Base-by-base conservation (phyloP, 2,888 invertebrate species). In the Amiota minor region DNA sequence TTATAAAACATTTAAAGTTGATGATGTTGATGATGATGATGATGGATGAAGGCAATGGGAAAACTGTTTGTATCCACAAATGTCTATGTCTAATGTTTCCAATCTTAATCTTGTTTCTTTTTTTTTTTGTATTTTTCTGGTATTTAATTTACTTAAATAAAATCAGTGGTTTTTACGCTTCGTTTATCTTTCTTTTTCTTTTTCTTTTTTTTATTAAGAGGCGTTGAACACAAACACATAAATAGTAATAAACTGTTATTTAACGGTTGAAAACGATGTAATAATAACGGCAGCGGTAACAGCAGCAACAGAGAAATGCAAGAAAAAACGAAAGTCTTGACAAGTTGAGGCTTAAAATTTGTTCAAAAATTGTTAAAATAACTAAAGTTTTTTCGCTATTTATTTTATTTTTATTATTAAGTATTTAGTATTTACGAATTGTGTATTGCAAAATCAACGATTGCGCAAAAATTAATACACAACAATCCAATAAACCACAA, bases 241-340 rank as follows among this genome's bases (percentile, higher is more conserved):
- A n/a, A n/a, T 53, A n/a, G 12, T 53, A 53, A n/a, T 53, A 53
- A 53, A 53, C 14, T 53, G 20, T 59, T 59, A 59, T 20, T 59
- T 59, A 59, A 59, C 59, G 20, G 18, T 59, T 20, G 59, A 59
- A 59, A 59, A 20, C 14, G 14, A 53, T 53, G 12, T 53, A n/a
- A 12, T n/a, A n/a, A 72, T 72, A 49, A 72, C 70, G 56, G 61
- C 70, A 50, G 18, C 12, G 23, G n/a, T 16, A 35, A 50, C 35
- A 59, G 45, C 69, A 69, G 67, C 67, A 61, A 65, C 56, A 16
- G 70, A 74, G 73, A 71, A 68, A 68, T 72, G 72, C 73, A 80
- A 76, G 76, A 62, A 77, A 83, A 83, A 84, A 83, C 82, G 84
- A 84, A 84, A 84, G 84, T 84, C 82, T 81, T 83, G 65, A n/a